Evolutionary conservation across 1,140 invertebrate genomes (phyloP), one percentile per base, ranked within the genome.

Genomic region (Manduca sexta): DNA sequence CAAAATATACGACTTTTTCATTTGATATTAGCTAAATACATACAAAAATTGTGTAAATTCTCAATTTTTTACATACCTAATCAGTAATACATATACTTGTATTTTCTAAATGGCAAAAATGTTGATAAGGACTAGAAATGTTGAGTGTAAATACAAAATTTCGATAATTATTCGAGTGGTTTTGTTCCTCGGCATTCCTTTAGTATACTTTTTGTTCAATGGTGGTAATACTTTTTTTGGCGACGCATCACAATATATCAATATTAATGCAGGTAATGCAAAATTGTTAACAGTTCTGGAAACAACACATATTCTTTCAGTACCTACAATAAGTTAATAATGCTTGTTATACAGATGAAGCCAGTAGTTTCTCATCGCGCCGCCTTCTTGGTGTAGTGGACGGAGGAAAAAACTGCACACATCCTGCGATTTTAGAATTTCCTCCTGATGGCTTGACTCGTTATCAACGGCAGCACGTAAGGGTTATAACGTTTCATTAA

Each of bases 371-470:
- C 11, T 2, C 46, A 0, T 57, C 63, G 1, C 76, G 78, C 1
- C 67, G 57, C 13, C 59, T 78, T 1, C 47, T 78, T 10, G 56
- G 58, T 5, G 5, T 66, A 2, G 35, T 64, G 12, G 50, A 52
- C 4, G 53, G 13, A 0, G 51, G 16, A 5, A 52, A 38, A 31
- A 94, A 93, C 85, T 95, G 93, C 72, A 93, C 91, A 13, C 90
- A 91, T 14, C 88, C 93, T 17, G 92, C 92, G 43, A 94, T 95
- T 54, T 81, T 93, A 52, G 93, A 95, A 69, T 95, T 95, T 77
- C 94, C 94, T 11, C 75, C 88, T 26, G 91, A 94, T 71, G 89
- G 93, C 35, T 90, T 95, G 60, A 91, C 91, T 14, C 89, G 92
- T 66, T 74, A 86, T 38, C 87, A 93, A 70, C 82, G 92, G 49